Conservation (phyloP, 2,888 invertebrate genomes). For the Alviniconcha strummeri region DNA sequence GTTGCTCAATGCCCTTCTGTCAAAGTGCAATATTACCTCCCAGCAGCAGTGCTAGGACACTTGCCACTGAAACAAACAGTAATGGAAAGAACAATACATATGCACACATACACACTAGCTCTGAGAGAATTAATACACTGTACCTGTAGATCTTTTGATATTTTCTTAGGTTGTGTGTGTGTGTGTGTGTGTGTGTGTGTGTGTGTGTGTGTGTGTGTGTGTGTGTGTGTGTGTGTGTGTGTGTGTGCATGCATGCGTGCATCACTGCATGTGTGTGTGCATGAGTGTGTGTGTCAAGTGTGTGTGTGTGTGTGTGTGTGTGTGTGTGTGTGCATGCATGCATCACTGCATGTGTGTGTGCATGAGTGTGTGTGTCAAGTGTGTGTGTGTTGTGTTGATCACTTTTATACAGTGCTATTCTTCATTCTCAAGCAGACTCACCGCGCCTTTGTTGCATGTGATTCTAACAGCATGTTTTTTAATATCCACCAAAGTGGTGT, state of each 20-base stretch:
- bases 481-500: too few species aligned
- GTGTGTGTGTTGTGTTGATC: too few species aligned
- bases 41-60: slow-evolving; percentile 3
- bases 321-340: background rate
- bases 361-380: too few species aligned
- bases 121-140: too few species aligned
- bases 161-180: background rate
- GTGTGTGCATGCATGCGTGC: background rate
- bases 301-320: slow-evolving; percentile 17
- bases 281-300: background rate
- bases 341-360: too few species aligned
- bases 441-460: too few species aligned
- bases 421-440: too few species aligned
- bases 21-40: background rate
- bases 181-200: background rate
- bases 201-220: too few species aligned
- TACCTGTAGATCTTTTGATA: too few species aligned
- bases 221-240: too few species aligned
- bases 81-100: background rate
- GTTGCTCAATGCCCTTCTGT: background rate
- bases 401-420: too few species aligned
- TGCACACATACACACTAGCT: background rate
- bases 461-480: too few species aligned
- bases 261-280: background rate
- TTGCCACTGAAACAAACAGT: slow-evolving; percentile 29